Evolutionary conservation across 2,797 vertebrate genomes (phyloP), one percentile per base, ranked within the genome.

Genomic region (Labroides dimidiatus): DNA sequence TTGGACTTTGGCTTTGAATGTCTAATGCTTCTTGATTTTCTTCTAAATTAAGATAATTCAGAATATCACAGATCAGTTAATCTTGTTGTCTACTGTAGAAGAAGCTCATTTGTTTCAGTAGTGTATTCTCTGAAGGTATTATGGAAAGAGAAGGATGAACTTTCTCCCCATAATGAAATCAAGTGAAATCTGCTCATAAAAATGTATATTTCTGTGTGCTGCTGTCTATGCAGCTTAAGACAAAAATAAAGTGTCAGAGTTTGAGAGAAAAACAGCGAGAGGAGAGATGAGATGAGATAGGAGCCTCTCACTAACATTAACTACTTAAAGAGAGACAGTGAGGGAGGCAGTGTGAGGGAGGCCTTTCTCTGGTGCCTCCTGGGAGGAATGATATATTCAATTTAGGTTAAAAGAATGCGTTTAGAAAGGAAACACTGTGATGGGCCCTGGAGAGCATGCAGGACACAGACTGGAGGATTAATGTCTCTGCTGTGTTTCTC

Each of bases 391-490:
- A 89, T 87, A 82, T 78, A 88, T 88, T 89, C 53, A 72, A 83
- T 87, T 91, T 86, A 77, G 68, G 83, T 84, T 86, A 84, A 92
- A 89, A 90, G 76, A 88, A 81, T 74, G 67, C 1, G 41, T 87
- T 89, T 82, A 81, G 73, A 85, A 74, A 68, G 48, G 73, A 87
- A 78, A 81, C 49, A 73, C 53, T 82, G 64, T 1, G 14, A 77
- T 21, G 37, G 43, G 69, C 33, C 58, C 77, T 2, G 37, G 62
- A 58, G 76, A 67, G 56, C 67, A 75, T 42, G 65, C 57, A 10
- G 81, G 82, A 71, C 70, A 49, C 1, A 36, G 80, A 78, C 71
- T 52, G 65, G 64, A 76, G 79, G 77, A 75, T 78, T 78, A 84
- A 86, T 68, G 69, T 48, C 55, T 78, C 77, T 77, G 51, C 27